Evolutionary conservation across 2,888 invertebrate species (phyloP).

Genomic region (Caenorhabditis becei): DNA sequence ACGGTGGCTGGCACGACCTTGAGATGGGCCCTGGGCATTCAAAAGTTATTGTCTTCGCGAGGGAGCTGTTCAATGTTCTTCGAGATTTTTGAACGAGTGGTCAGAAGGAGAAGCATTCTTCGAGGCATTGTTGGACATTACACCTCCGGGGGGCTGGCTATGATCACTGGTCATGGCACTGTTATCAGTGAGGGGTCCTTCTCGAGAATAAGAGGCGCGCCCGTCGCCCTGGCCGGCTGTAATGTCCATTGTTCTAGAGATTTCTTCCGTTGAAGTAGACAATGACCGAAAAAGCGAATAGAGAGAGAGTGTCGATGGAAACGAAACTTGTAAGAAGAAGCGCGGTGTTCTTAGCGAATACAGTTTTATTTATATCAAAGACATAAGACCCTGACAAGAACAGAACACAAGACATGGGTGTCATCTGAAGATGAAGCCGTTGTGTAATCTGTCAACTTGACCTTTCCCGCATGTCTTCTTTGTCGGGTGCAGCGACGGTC

Average conservation of each 20-base stretch:
- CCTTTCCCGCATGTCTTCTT: conserved; percentile 17
- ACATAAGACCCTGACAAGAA: conserved; percentile 15
- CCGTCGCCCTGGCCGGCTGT: conserved; percentile 15
- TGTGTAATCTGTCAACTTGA: conserved; percentile 20
- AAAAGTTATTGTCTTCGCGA: no score
- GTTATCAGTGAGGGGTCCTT: conserved; percentile 28
- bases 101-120: conserved; percentile 10
- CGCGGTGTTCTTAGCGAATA: conserved; percentile 43
- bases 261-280: conserved; percentile 33
- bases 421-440: conserved; percentile 13
- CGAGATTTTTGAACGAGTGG: conserved; percentile 20
- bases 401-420: conserved; percentile 39
- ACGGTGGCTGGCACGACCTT: not conserved
- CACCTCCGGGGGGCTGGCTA: conserved; percentile 16
- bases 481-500: not conserved
- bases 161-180: conserved; percentile 49
- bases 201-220: not conserved
- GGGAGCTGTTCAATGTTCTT: conserved; percentile 19
- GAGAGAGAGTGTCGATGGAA: not conserved
- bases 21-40: not conserved
- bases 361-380: conserved; percentile 35
- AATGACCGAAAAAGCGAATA: conserved; percentile 27
- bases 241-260: conserved; percentile 61
- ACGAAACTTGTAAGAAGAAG: conserved; percentile 31
- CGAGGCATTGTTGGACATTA: conserved; percentile 30